Base-by-base conservation (phyloP, 2,888 invertebrate species). In the Alsophila aescularia region DNA sequence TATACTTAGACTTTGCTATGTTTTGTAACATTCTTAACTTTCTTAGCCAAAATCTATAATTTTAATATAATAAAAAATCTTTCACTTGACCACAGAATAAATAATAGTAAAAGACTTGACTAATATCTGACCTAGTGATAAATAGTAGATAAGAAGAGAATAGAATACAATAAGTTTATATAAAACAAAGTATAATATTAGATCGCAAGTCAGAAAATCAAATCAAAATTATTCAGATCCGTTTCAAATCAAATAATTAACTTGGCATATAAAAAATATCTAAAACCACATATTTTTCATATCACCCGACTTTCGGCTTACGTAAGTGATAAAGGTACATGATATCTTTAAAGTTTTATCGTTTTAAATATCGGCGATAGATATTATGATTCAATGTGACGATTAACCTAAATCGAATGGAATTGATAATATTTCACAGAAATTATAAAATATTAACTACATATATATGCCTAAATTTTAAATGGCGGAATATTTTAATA, bases 331-430 rank as follows among this genome's bases (percentile, higher is more conserved):
- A 39, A 27, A 12, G 1, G 18, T 14, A 36, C 21, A 16, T 29
- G 42, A 45, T 50, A 56, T 44, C 43, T 36, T 3, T n/a, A 15
- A 37, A n/a, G 12, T 40, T 45, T 24, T 45, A 50, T 55, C 44
- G 21, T 13, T 40, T 41, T 40, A 40, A 49, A 49, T 49, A 43
- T 55, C 50, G 10, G 36, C 10, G 31, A 37, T 42, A 35, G 54
- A 54, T 54, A 44, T 51, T 47, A 50, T 35, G 44, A 51, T 56
- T 51, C 36, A 51, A 36, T 13, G 21, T n/a, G n/a, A n/a, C 18
- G 36, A 56, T 56, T 44, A 50, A 42, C 35, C 31, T 31, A 29
- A 35, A 55, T 48, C 48, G 32, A 12, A 32, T 24, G 24, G 24
- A 24, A 6, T 24, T 24, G 4, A n/a, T 40, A 44, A 44, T 39